Evolutionary conservation across 2,888 invertebrate species (phyloP), one percentile per base, ranked within the genome.

Genomic region (Graphium colonna): DNA sequence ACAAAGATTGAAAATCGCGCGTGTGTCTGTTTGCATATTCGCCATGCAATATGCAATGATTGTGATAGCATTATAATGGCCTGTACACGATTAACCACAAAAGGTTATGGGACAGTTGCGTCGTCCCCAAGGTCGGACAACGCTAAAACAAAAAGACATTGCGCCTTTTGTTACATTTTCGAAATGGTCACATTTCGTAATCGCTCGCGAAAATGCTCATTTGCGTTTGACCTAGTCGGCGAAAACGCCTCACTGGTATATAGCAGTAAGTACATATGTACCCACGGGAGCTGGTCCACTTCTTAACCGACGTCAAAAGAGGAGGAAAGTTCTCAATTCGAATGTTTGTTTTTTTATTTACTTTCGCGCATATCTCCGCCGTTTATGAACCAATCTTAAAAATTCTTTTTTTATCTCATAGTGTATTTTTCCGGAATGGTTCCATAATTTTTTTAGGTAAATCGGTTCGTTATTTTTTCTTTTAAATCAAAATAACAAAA

Each of bases 51-150:
- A 44, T 38, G 38, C 26, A 17, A 51, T 44, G 38, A 51, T 44
- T 43, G 15, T 48, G 47, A 47, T 52, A 49, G 41, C 9, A 18
- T 46, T 41, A 42, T 42, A 47, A 42, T 42, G 17, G 12, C 36
- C 12, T 12, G 10, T 13, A 13, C 15, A 18, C 38, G 26, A 16
- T 17, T 38, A 17, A 33, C 3, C 28, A 53, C 31, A 53, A 52
- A 52, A 52, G 52, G 52, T 52, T 52, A 52, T 52, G 47, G 53
- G 53, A 53, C 43, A 13, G 48, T 53, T 49, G 48, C 28, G 44
- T 31, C 43, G 48, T 36, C 13, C 8, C 18, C 53, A 53, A 53
- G 53, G 53, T 44, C 43, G 39, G 4, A 16, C 13, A 3, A 1
- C 13, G 16, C 10, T n/a, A 16, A 38, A 28, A 18, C 42, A 48